Percentiles rank a stretch among this genome's conserved stretches.
Evolutionary conservation across 2,113 vertebrate genomes (phyloP).

Genomic region (Mesoclemmys tuberculata): DNA sequence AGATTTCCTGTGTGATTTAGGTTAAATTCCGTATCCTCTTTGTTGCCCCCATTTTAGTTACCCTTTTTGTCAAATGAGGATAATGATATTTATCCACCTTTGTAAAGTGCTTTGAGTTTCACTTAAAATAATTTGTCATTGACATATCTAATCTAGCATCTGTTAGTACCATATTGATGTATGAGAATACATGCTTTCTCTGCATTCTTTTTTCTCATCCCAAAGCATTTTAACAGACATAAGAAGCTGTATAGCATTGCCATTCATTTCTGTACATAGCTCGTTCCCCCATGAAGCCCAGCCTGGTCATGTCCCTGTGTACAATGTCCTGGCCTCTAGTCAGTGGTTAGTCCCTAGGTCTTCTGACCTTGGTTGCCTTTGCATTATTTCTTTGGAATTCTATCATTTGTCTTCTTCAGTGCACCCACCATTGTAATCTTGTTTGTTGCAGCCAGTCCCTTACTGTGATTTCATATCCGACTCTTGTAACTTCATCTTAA

Average conservation of each 20-base stretch:
- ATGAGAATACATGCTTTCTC: neutral
- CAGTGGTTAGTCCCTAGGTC: too few species aligned
- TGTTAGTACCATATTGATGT: neutral
- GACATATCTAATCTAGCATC: neutral
- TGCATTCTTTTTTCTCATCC: neutral
- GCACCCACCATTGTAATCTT: too few species aligned
- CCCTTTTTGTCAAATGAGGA: neutral
- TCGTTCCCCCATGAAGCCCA: too few species aligned
- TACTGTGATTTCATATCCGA: too few species aligned
- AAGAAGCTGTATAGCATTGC: neutral
- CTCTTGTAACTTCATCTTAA: too few species aligned
- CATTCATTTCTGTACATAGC: too few species aligned
- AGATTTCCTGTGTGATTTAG: neutral
- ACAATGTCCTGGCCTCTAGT: too few species aligned
- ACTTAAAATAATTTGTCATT: neutral
- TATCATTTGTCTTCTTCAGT: too few species aligned
- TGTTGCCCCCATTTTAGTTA: neutral
- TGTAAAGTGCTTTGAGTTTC: conserved; percentile 12
- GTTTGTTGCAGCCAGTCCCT: too few species aligned
- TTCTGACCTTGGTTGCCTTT: too few species aligned
- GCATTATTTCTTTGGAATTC: too few species aligned
- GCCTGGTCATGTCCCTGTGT: too few species aligned
- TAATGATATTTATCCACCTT: neutral
- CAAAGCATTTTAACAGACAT: neutral
- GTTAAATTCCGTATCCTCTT: neutral